A percentile compares a stretch with the other conserved stretches of the same genome.
These are phyloP conservation scores for Thamnaconus septentrionalis DNA, from an alignment of 2,113 vertebrate species.

Conservation along the genomic window DNA sequence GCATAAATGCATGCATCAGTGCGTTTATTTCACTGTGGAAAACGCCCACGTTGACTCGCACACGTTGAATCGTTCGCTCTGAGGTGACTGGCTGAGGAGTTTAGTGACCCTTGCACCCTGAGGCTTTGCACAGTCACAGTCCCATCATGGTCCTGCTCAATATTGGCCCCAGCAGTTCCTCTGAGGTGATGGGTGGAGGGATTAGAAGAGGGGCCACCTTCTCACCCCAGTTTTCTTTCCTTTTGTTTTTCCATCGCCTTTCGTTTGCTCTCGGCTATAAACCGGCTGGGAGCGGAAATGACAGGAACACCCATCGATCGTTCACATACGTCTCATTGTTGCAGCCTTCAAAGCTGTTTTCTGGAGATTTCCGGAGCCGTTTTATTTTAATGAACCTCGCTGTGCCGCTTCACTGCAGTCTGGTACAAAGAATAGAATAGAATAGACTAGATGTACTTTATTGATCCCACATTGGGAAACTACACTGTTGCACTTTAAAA, in stretches of 20 bases:
- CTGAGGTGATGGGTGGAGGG: conserved; percentile 25
- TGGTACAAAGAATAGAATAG: too few species aligned
- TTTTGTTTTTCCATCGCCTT: conserved; percentile 4
- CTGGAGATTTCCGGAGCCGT: too few species aligned
- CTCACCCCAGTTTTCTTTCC: conserved; percentile 1
- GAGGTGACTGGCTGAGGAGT: conserved; percentile 18
- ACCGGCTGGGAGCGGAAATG: conserved; percentile 20
- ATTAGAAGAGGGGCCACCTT: conserved; percentile 1
- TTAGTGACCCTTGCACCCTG: conserved; percentile 27
- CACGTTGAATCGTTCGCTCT: conserved; percentile 1
- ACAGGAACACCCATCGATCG: conserved; percentile 12
- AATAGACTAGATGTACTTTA: too few species aligned
- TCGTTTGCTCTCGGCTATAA: conserved; percentile 12
- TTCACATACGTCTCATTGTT: background rate
- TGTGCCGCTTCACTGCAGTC: too few species aligned
- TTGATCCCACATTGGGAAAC: too few species aligned
- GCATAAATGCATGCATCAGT: background rate
- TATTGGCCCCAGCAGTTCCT: conserved; percentile 40
- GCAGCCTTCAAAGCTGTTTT: background rate
- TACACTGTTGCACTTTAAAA: too few species aligned
- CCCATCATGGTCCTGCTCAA: conserved; percentile 38
- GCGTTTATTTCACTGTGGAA: background rate
- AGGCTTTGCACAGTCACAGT: conserved; percentile 38
- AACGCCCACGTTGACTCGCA: background rate
- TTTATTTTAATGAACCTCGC: too few species aligned